A percentile compares a stretch with the other conserved stretches of the same genome.
phyloP scores from a whole-genome alignment of 2,797 vertebrate genomes.

The Zalophus californianus region DNA sequence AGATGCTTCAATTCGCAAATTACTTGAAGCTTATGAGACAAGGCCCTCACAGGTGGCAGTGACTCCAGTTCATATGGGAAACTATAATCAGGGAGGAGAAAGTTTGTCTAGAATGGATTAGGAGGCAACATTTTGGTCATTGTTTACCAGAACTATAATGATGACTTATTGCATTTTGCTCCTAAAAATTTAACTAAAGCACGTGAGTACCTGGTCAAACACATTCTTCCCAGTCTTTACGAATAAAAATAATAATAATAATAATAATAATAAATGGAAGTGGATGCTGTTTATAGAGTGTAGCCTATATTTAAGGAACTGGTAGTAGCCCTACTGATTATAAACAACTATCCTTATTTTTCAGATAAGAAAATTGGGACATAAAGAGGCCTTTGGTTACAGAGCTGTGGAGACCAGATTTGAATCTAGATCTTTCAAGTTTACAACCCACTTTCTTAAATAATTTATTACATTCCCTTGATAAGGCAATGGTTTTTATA shows the following conservation, averaged over 20 bases:
- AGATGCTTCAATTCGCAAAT: neutral
- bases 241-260: neutral
- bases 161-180: neutral
- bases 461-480: neutral
- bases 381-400: neutral
- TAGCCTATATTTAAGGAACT: neutral
- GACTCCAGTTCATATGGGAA: neutral
- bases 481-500: neutral
- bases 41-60: neutral
- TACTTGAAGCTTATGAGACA: neutral
- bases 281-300: neutral
- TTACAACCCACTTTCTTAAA: neutral
- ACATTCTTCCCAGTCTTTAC: neutral
- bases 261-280: neutral
- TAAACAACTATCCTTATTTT: neutral
- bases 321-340: neutral
- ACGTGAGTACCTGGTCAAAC: neutral
- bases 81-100: rapidly evolving
- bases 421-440: neutral
- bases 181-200: neutral
- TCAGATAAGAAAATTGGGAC: neutral
- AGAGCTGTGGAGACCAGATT: neutral
- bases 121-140: neutral
- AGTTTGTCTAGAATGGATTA: neutral
- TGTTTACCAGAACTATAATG: neutral